These are phyloP conservation scores for Propsilocerus akamusi DNA, from an alignment of 1,140 invertebrate species.

Conservation along the genomic window DNA sequence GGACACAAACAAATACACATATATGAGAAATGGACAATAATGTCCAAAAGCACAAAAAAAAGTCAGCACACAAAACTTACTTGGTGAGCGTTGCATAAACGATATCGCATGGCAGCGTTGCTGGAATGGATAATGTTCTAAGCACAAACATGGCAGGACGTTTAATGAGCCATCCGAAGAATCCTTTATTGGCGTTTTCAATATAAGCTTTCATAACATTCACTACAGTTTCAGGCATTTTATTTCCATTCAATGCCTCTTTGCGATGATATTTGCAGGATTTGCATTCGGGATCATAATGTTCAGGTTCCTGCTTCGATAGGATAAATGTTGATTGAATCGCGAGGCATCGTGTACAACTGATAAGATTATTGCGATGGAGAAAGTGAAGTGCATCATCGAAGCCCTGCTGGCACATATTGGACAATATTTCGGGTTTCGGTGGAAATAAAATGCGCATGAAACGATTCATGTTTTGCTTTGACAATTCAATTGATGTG, in stretches of 20 bases:
- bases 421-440: constrained; percentile 75
- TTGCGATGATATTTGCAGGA: constrained; percentile 73
- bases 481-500: constrained; percentile 84
- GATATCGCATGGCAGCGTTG: constrained; percentile 68
- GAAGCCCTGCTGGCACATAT: constrained; percentile 96
- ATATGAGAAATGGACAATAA: background rate
- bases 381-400: constrained; percentile 88
- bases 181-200: constrained; percentile 72
- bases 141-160: constrained; percentile 60
- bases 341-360: constrained; percentile 63
- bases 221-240: constrained; percentile 62
- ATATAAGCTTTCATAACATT: constrained; percentile 81
- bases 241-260: constrained; percentile 66
- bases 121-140: constrained; percentile 63
- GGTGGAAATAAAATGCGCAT: constrained; percentile 86
- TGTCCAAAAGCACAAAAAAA: constrained; percentile 1
- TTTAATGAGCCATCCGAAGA: constrained; percentile 78
- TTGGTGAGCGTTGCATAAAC: constrained; percentile 64
- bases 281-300: constrained; percentile 63
- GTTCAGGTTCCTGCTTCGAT: constrained; percentile 31
- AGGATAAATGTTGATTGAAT: constrained; percentile 66
- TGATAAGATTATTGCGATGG: constrained; percentile 78
- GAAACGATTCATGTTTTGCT: constrained; percentile 84
- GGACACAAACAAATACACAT: background rate
- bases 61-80: constrained; percentile 31